Percentiles rank a stretch among this genome's conserved stretches.
These are phyloP conservation scores for Digitonthophagus gazella DNA, from an alignment of 2,888 invertebrate species.

Conservation along the genomic window DNA sequence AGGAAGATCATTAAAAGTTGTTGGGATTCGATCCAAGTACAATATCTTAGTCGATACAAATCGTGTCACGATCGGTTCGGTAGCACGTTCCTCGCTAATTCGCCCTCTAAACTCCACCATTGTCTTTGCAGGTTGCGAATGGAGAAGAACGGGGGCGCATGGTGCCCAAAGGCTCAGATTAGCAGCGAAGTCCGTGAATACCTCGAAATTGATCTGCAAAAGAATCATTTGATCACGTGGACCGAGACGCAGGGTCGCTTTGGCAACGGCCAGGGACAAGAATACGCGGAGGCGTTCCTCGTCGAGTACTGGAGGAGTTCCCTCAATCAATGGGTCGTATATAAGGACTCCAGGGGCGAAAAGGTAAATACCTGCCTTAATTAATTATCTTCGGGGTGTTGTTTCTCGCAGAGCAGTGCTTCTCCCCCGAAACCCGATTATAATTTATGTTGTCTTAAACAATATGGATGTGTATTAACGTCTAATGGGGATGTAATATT, in stretches of 20 bases:
- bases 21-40: background rate
- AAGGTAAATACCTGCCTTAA: constrained; percentile 57
- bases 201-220: constrained; percentile 75
- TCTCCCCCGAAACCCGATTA: too few species aligned
- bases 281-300: constrained; percentile 80
- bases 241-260: constrained; percentile 89
- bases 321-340: constrained; percentile 71
- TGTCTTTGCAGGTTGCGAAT: constrained; percentile 68
- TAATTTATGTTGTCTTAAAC: background rate
- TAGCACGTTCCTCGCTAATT: background rate
- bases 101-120: constrained; percentile 12
- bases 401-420: background rate
- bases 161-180: constrained; percentile 86
- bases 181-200: constrained; percentile 75
- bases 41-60: background rate
- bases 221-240: constrained; percentile 75
- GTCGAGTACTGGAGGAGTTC: constrained; percentile 77
- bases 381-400: constrained; percentile 5
- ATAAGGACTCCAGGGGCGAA: constrained; percentile 74
- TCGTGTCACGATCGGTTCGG: background rate
- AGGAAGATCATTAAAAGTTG: background rate
- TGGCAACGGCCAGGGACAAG: constrained; percentile 87
- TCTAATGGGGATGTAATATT: too few species aligned
- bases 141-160: constrained; percentile 86
- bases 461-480: background rate